phyloP scores from a whole-genome alignment of 2,113 vertebrate genomes.

The Setophaga kirtlandii region DNA sequence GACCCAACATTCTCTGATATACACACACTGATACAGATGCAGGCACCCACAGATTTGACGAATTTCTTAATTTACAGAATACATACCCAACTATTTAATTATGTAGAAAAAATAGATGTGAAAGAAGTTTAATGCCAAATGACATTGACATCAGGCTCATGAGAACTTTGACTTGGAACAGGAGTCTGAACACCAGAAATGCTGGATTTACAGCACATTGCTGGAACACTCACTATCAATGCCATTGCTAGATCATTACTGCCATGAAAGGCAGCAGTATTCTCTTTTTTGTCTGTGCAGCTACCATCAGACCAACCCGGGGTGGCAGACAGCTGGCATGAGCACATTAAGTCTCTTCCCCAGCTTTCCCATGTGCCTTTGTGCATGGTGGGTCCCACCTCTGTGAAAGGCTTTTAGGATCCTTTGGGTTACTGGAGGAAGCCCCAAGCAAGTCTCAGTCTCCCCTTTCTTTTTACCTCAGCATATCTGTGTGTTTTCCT shows the following conservation, averaged over 20 bases:
- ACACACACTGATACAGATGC: neutral
- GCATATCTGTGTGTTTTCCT: neutral
- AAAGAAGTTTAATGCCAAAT: neutral
- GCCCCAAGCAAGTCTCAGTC: neutral
- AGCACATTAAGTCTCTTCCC: neutral
- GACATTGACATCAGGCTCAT: neutral
- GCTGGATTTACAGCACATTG: rapidly evolving
- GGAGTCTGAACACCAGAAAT: neutral
- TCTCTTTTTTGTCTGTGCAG: neutral
- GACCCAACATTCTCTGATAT: neutral
- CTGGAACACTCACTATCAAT: neutral
- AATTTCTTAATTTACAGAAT: neutral
- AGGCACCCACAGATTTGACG: neutral
- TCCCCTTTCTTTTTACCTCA: neutral
- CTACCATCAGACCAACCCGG: neutral
- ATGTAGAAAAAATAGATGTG: neutral
- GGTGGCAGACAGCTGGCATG: neutral
- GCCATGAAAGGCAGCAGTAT: neutral
- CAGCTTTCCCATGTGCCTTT: neutral
- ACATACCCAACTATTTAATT: neutral
- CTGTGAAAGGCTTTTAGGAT: neutral
- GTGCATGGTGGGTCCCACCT: too few species aligned
- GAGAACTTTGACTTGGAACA: neutral
- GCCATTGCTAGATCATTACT: neutral
- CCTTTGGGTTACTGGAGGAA: neutral